phyloP scores from a whole-genome alignment of 1,140 invertebrate genomes.

The Lepidurus arcticus region DNA sequence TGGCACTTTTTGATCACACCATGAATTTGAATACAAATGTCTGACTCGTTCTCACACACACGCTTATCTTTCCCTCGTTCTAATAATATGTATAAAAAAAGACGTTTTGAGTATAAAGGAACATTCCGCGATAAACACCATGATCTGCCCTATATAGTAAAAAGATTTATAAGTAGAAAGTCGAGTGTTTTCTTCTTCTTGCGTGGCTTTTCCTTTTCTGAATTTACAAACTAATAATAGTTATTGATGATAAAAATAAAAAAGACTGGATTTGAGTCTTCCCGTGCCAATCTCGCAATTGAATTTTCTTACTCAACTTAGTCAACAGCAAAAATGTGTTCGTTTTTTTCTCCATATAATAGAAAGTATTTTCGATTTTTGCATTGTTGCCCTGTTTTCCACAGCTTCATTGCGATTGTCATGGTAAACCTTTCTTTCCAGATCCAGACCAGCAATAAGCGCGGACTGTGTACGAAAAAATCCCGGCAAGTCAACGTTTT shows the following conservation, averaged over 20 bases:
- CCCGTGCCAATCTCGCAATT: neutral
- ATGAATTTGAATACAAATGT: constrained; percentile 15
- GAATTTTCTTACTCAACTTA: neutral
- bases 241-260: neutral
- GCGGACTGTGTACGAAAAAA: neutral
- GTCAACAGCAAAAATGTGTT: neutral
- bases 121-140: constrained; percentile 7
- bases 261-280: neutral
- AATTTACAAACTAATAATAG: neutral
- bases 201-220: neutral
- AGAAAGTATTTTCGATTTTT: neutral
- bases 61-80: neutral
- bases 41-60: constrained; percentile 15
- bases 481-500: neutral
- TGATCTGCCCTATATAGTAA: neutral
- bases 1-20: constrained; percentile 21
- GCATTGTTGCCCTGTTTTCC: constrained; percentile 11
- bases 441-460: neutral
- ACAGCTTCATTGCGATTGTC: constrained; percentile 19
- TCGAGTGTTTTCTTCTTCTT: neutral
- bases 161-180: constrained; percentile 12
- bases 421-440: constrained; percentile 10
- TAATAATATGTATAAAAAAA: neutral
- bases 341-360: neutral
- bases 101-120: constrained; percentile 8